A percentile compares a stretch with the other conserved stretches of the same genome.
Conservation (phyloP, 2,888 invertebrate genomes). For the Agonopterix arenella region DNA sequence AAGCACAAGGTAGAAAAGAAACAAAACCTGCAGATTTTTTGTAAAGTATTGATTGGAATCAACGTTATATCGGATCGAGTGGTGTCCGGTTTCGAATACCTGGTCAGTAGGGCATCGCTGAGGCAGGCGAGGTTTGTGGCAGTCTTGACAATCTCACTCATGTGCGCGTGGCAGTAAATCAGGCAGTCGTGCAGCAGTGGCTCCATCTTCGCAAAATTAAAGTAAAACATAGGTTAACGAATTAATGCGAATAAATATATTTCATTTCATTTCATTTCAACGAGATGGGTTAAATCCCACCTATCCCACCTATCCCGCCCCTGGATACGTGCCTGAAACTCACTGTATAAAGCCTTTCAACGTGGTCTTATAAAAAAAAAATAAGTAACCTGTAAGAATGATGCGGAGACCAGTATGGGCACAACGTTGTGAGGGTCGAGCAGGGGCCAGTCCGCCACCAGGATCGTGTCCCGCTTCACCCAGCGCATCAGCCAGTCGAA, state of each 20-base stretch:
- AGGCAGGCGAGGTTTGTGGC: slow-evolving; percentile 92
- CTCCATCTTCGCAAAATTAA: slow-evolving; percentile 80
- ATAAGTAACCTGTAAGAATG: slow-evolving; percentile 83
- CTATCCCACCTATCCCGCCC: no score
- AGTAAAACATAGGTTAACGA: no score
- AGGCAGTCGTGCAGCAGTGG: slow-evolving; percentile 91
- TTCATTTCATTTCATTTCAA: no score
- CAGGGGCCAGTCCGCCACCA: slow-evolving; percentile 81
- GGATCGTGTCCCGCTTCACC: slow-evolving; percentile 87
- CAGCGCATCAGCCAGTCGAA: slow-evolving; percentile 98
- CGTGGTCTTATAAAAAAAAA: no score
- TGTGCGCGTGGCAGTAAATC: slow-evolving; percentile 89
- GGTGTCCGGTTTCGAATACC: slow-evolving; percentile 34
- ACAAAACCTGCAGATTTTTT: neutral
- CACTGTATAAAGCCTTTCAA: no score
- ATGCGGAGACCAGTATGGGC: slow-evolving; percentile 95
- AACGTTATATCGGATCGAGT: no score
- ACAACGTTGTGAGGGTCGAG: slow-evolving; percentile 91
- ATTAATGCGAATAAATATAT: no score
- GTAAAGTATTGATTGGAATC: no score
- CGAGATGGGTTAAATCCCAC: no score
- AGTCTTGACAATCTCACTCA: slow-evolving; percentile 91
- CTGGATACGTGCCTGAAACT: no score
- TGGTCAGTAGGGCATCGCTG: slow-evolving; percentile 84
- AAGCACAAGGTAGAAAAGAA: neutral